phyloP scores from a whole-genome alignment of 1,140 invertebrate species.

The Drosophila triauraria region DNA sequence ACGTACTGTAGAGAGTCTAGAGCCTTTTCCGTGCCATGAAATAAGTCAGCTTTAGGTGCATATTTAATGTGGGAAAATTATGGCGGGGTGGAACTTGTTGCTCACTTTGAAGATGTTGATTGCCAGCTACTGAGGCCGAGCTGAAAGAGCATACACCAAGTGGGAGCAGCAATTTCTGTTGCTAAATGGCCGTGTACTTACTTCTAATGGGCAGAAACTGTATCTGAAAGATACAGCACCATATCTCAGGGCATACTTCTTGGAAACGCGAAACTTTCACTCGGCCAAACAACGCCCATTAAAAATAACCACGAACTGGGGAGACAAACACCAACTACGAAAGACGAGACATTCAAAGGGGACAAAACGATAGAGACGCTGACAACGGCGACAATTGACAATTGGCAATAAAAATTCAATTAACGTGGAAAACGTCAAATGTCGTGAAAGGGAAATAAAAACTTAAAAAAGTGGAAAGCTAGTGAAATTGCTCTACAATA shows the following conservation, averaged over 20 bases:
- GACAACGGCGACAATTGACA: conserved; percentile 59
- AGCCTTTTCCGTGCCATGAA: conserved; percentile 7
- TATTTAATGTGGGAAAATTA: conserved; percentile 77
- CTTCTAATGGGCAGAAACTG: conserved; percentile 55
- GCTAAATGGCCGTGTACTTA: conserved; percentile 53
- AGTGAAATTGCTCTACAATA: conserved; percentile 22
- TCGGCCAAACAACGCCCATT: conserved; percentile 68
- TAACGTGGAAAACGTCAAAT: conserved; percentile 60
- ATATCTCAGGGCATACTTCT: conserved; percentile 49
- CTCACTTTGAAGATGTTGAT: conserved; percentile 62
- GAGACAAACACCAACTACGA: conserved; percentile 10
- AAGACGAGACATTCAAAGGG: conserved; percentile 14
- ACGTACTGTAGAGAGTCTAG: conserved; percentile 9
- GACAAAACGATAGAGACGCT: conserved; percentile 14
- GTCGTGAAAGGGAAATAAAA: conserved; percentile 36
- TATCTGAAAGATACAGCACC: conserved; percentile 28
- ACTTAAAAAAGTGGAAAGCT: conserved; percentile 28
- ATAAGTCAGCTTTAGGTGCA: conserved; percentile 50
- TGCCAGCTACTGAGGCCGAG: conserved; percentile 21
- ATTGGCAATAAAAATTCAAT: conserved; percentile 77
- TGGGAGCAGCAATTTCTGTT: conserved; percentile 16
- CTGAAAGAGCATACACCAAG: conserved; percentile 12
- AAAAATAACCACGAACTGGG: conserved; percentile 35
- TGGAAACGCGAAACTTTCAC: conserved; percentile 72
- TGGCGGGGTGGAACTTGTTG: conserved; percentile 49